phyloP scores from a whole-genome alignment of 1,140 invertebrate species.

The Vanessa atalanta region DNA sequence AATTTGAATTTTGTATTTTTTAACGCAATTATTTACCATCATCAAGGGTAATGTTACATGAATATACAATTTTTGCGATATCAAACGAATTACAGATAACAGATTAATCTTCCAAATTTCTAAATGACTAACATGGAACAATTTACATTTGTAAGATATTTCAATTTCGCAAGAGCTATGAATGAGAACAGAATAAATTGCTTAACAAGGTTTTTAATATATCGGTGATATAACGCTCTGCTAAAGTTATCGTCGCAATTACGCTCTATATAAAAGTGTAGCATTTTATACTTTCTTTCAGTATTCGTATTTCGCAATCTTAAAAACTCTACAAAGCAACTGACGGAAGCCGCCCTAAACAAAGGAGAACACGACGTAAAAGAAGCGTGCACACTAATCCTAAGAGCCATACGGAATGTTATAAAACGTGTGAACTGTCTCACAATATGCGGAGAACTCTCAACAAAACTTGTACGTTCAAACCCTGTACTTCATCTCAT shows the following conservation, averaged over 20 bases:
- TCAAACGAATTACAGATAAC: too few species aligned
- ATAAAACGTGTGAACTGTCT: constrained; percentile 35
- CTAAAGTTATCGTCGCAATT: too few species aligned
- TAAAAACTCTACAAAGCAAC: constrained; percentile 27
- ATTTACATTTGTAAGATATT: too few species aligned
- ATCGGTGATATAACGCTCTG: too few species aligned
- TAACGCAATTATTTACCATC: too few species aligned
- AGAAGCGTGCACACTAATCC: constrained; percentile 33
- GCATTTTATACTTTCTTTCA: constrained; percentile 21
- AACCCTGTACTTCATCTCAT: constrained; percentile 33
- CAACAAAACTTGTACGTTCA: constrained; percentile 42
- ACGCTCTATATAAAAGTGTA: background rate
- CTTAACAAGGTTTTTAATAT: too few species aligned
- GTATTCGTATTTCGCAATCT: constrained; percentile 8
- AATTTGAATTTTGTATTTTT: background rate
- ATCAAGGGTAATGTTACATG: too few species aligned
- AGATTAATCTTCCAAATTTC: too few species aligned
- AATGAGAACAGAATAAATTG: too few species aligned
- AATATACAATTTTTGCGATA: too few species aligned
- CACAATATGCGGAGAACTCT: constrained; percentile 29
- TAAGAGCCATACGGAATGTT: constrained; percentile 35
- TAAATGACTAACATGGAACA: too few species aligned
- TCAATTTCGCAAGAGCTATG: too few species aligned
- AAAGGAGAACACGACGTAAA: constrained; percentile 32
- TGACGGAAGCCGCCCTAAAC: constrained; percentile 31